Conservation (phyloP, 2,113 vertebrate species). For the Odocoileus hemionus region DNA sequence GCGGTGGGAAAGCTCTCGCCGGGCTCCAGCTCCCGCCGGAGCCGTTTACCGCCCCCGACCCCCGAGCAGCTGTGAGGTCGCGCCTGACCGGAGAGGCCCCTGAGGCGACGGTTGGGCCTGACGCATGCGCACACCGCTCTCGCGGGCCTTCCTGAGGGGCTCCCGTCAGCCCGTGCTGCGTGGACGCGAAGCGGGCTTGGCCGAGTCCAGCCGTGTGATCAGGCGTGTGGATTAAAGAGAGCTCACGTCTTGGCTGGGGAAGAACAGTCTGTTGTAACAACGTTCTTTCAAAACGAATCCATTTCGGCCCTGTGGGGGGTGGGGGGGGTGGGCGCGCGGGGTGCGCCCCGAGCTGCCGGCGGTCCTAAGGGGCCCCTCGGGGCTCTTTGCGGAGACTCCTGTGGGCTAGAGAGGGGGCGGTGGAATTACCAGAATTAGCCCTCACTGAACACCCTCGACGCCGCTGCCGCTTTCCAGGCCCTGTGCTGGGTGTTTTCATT, state of each 20-base stretch:
- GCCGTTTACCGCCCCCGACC: accelerated
- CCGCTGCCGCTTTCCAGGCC: background rate
- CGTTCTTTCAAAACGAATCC: background rate
- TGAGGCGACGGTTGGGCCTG: accelerated
- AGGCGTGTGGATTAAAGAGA: background rate
- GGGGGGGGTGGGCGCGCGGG: no score
- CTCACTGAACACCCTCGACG: background rate
- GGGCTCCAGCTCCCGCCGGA: background rate
- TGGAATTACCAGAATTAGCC: background rate
- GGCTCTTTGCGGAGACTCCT: no score
- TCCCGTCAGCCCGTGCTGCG: accelerated
- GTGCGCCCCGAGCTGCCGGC: background rate
- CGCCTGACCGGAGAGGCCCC: accelerated
- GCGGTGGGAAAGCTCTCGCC: accelerated
- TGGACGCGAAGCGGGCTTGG: background rate
- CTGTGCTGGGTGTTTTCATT: background rate
- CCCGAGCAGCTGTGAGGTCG: no score
- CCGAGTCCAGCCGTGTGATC: accelerated
- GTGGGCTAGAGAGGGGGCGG: accelerated
- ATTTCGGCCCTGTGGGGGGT: background rate
- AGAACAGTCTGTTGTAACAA: background rate
- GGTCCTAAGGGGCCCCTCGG: background rate
- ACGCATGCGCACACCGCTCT: accelerated
- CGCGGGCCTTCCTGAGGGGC: accelerated
- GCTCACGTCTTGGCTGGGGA: background rate